These are phyloP conservation scores for Xylota segnis DNA, from an alignment of 2,888 invertebrate genomes.

Conservation along the genomic window DNA sequence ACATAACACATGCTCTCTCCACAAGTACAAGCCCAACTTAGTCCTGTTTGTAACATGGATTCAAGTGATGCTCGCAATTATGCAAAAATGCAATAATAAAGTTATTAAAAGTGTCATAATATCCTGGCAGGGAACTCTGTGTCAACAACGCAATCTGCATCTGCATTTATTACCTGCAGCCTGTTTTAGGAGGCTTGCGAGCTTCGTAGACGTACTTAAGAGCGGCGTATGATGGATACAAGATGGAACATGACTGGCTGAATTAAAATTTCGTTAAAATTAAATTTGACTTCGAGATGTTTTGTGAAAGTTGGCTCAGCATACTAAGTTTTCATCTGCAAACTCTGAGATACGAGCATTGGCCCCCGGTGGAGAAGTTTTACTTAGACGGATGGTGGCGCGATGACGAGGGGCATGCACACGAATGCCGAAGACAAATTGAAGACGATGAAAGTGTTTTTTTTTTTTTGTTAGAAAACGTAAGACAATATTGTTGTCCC, in stretches of 20 bases:
- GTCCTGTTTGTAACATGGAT: constrained; percentile 25
- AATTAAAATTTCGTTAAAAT: constrained; percentile 63
- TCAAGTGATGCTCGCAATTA: constrained; percentile 65
- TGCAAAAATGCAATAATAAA: constrained; percentile 83
- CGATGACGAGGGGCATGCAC: background rate
- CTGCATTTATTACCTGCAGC: background rate
- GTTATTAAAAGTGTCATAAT: constrained; percentile 84
- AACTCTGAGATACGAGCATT: constrained; percentile 26
- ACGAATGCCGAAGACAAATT: constrained; percentile 53
- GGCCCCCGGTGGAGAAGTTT: background rate
- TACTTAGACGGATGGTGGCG: background rate
- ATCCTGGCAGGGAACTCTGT: constrained; percentile 78
- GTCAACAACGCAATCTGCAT: constrained; percentile 8
- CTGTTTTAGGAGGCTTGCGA: background rate
- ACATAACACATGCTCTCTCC: background rate
- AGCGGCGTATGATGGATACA: constrained; percentile 11
- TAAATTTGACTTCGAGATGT: constrained; percentile 64
- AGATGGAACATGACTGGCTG: background rate
- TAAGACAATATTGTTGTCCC: constrained; percentile 54
- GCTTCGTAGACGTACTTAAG: background rate
- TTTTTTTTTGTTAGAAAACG: constrained; percentile 16
- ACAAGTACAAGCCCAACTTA: constrained; percentile 12
- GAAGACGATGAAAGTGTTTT: constrained; percentile 66
- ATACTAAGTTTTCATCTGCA: constrained; percentile 22
- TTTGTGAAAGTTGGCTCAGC: constrained; percentile 44